Percentiles rank a stretch among this genome's conserved stretches.
Conservation (phyloP, 2,888 invertebrate species). For the Embidobia sp. region DNA sequence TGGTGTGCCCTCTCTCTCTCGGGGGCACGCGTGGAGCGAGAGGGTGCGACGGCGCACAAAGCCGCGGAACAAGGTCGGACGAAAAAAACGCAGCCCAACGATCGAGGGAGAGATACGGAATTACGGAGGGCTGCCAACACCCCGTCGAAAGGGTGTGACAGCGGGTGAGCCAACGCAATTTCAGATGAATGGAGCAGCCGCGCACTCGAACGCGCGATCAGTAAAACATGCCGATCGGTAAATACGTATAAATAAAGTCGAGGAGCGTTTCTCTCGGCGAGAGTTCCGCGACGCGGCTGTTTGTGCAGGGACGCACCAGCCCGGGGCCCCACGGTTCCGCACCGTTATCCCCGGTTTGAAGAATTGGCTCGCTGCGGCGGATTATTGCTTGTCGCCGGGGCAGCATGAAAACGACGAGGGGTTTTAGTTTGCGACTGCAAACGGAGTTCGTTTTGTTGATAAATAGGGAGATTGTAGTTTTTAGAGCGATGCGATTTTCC, state of each 20-base stretch:
- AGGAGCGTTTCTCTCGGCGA: slow-evolving; percentile 11
- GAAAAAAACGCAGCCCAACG: slow-evolving; percentile 34
- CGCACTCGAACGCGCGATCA: slow-evolving; percentile 65
- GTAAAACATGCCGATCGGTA: slow-evolving; percentile 59
- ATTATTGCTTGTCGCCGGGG: too few relatives aligned
- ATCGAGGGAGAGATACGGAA: slow-evolving; percentile 64
- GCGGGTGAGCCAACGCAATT: slow-evolving; percentile 71
- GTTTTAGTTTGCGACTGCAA: too few relatives aligned
- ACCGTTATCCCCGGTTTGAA: too few relatives aligned
- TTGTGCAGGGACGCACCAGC: slow-evolving; percentile 8
- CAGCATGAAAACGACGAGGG: too few relatives aligned
- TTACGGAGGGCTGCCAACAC: slow-evolving; percentile 61
- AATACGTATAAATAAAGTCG: slow-evolving; percentile 60
- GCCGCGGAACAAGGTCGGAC: slow-evolving; percentile 21
- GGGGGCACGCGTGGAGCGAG: slow-evolving; percentile 26
- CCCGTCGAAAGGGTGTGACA: slow-evolving; percentile 61
- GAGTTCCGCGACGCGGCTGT: slow-evolving; percentile 2
- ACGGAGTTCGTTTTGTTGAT: too few relatives aligned
- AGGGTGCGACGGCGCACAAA: slow-evolving; percentile 2
- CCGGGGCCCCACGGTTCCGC: neutral
- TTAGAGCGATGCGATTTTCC: too few relatives aligned
- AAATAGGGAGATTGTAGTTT: too few relatives aligned
- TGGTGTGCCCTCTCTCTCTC: slow-evolving; percentile 21
- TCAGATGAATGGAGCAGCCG: slow-evolving; percentile 72
- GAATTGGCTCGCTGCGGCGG: too few relatives aligned